Conservation (phyloP, 2,888 invertebrate species). For the Shargacucullia verbasci region DNA sequence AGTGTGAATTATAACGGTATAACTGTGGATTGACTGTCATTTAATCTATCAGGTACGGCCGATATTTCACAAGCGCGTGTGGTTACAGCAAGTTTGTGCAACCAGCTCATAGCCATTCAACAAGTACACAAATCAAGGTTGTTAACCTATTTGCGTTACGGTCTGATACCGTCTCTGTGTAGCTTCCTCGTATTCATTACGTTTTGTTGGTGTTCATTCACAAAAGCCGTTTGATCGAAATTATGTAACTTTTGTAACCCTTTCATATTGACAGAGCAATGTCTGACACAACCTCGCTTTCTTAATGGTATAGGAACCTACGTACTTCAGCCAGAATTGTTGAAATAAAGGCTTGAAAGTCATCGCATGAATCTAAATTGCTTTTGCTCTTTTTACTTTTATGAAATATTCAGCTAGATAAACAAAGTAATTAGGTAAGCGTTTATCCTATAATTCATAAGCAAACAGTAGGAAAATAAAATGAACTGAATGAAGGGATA, state of each 20-base stretch:
- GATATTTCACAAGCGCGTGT: constrained; percentile 51
- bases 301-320: too few relatives aligned
- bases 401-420: too few relatives aligned
- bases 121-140: constrained; percentile 81
- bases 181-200: constrained; percentile 72
- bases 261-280: constrained; percentile 8
- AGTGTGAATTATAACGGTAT: constrained; percentile 2
- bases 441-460: too few relatives aligned
- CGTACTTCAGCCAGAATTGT: too few relatives aligned
- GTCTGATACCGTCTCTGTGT: constrained; percentile 79
- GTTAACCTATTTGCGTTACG: constrained; percentile 85
- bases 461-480: constrained; percentile 3
- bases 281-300: neutral
- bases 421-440: too few relatives aligned
- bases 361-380: too few relatives aligned
- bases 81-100: constrained; percentile 57
- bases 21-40: constrained; percentile 19
- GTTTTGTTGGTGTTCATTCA: constrained; percentile 60
- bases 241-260: constrained; percentile 38
- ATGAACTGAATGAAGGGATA: constrained; percentile 20
- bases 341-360: too few relatives aligned
- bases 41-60: constrained; percentile 35
- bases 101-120: constrained; percentile 68
- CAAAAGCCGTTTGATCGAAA: constrained; percentile 52
- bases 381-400: too few relatives aligned